phyloP scores from a whole-genome alignment of 2,888 invertebrate genomes.

The Acleris sparsana region DNA sequence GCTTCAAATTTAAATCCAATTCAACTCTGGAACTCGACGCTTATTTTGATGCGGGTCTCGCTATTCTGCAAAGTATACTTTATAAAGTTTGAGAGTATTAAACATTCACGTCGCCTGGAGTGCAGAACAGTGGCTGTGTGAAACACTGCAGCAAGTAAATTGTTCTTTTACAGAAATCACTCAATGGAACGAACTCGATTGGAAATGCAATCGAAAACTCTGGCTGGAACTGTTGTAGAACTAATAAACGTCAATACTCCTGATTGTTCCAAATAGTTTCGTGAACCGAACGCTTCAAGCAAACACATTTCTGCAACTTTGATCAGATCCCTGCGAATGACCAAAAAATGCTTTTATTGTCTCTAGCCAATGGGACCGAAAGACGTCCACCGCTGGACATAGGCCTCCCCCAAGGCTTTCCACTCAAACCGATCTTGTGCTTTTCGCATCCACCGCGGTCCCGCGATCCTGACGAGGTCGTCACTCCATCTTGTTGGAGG shows the following conservation, averaged over 20 bases:
- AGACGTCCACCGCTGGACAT: too few relatives aligned
- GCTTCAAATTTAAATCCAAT: conserved; percentile 25
- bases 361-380: too few relatives aligned
- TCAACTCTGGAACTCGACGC: conserved; percentile 5
- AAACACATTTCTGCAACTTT: conserved; percentile 4
- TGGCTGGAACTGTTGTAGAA: conserved; percentile 24
- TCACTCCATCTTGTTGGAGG: too few relatives aligned
- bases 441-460: too few relatives aligned
- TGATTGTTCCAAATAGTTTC: conserved; percentile 23
- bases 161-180: conserved; percentile 3
- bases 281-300: conserved; percentile 11
- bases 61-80: conserved; percentile 16
- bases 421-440: too few relatives aligned
- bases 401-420: too few relatives aligned
- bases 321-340: neutral
- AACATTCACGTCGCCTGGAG: conserved; percentile 12
- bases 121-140: neutral
- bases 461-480: too few relatives aligned
- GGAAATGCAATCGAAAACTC: conserved; percentile 28
- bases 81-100: conserved; percentile 10
- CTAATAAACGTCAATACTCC: conserved; percentile 30
- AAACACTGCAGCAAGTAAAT: conserved; percentile 8
- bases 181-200: conserved; percentile 11
- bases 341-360: too few relatives aligned
- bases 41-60: conserved; percentile 18